Evolutionary conservation across 2,888 invertebrate genomes (phyloP).

Genomic region (Rhamphomyia laevipes): DNA sequence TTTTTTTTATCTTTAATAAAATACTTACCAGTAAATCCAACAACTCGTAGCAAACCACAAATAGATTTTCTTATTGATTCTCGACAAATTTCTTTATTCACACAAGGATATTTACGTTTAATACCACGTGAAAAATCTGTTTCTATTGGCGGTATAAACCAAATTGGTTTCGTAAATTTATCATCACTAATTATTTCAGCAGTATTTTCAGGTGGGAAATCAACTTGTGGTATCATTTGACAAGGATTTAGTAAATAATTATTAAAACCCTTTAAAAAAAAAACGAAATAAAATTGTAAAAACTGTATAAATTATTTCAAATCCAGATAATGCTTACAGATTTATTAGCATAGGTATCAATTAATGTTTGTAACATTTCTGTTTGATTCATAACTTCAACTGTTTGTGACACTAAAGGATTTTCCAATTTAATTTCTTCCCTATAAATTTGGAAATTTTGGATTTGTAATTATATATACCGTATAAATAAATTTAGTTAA

Average conservation of each 20-base stretch:
- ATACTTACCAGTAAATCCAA: conserved; percentile 26
- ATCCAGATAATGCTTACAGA: conserved; percentile 27
- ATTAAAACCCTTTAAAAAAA: conserved; percentile 25
- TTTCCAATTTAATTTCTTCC: conserved; percentile 25
- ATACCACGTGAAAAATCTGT: conserved; percentile 29
- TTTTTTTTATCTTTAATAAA: not conserved
- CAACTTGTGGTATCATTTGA: conserved; percentile 36
- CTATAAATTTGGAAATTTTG: conserved; percentile 15
- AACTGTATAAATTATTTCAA: not conserved
- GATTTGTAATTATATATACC: not conserved
- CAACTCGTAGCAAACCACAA: conserved; percentile 32
- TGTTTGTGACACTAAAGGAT: conserved; percentile 34
- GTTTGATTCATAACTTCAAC: conserved; percentile 38
- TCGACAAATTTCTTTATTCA: conserved; percentile 24
- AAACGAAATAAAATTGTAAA: not conserved
- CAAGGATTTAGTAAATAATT: conserved; percentile 33
- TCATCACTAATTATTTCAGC: conserved; percentile 29
- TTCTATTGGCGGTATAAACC: conserved; percentile 32
- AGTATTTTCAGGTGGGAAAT: conserved; percentile 33
- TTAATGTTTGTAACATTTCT: conserved; percentile 33
- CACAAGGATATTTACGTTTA: conserved; percentile 23
- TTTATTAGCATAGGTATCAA: conserved; percentile 35
- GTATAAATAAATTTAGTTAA: not conserved
- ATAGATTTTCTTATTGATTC: conserved; percentile 30
- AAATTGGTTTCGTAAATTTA: conserved; percentile 33